Evolutionary conservation across 2,797 vertebrate genomes (phyloP), one percentile per base, ranked within the genome.

Genomic region (Babyrousa celebensis): DNA sequence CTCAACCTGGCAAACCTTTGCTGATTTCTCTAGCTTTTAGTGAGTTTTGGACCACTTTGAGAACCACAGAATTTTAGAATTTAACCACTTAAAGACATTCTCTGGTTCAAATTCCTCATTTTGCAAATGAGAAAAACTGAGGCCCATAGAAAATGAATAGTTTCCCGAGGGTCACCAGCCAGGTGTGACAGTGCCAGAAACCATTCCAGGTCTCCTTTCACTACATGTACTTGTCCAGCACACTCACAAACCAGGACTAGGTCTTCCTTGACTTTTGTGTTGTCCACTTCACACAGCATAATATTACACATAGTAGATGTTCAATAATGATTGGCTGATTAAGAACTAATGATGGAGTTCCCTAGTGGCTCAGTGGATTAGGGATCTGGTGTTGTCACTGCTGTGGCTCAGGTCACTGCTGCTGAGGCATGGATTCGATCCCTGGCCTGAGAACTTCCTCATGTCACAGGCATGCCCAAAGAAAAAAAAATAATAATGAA

Each of bases 61-160:
- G 29, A 67, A 91, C 1, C 56, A 79, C 9, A 79, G 15, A 36
- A 60, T 60, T 86, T 96, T 95, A 79, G 20, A 83, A 52, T 84
- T 60, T 80, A 48, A 91, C 23, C 14, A 43, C 9, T 5, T 79
- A 72, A 62, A 52, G 18, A 82, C 27, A 89, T 85, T 62, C 12
- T 82, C 1, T 62, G 71, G 32, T 65, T 95, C 36, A 94, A 62
- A 67, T 25, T 60, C 62, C 12, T 71, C 15, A 36, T 91, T 92
- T 92, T 43, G 25, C 17, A 54, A 75, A 32, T 16, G 43, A 85
- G 27, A 32, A 52, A 85, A 92, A 56, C n/a, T 12, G 40, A 29
- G 5, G 48, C 11, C 23, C 16, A 12, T 16, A 56, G 67, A 63
- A 36, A 36, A n/a, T 5, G 27, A 29, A 4, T 8, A 40, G 60